These are phyloP conservation scores for Drosophila mauritiana DNA, from an alignment of 1,140 invertebrate species.

Conservation along the genomic window DNA sequence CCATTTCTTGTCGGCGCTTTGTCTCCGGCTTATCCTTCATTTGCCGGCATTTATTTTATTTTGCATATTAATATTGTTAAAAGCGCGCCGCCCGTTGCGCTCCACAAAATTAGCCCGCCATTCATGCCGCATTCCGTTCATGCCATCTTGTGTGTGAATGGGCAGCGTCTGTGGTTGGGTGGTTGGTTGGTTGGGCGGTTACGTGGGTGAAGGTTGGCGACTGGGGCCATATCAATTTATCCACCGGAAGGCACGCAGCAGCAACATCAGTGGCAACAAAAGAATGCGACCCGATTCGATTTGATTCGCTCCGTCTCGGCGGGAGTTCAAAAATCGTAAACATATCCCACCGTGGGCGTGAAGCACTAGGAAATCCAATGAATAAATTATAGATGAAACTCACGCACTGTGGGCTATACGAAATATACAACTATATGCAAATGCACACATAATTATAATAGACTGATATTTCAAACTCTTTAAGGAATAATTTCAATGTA, in stretches of 20 bases:
- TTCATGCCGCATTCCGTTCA: constrained; percentile 51
- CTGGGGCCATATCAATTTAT: constrained; percentile 69
- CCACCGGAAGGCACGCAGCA: constrained; percentile 69
- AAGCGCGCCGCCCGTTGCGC: constrained; percentile 54
- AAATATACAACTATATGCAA: neutral
- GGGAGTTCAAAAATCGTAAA: constrained; percentile 63
- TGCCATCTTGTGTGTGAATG: constrained; percentile 1
- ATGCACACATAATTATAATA: neutral
- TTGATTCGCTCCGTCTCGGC: constrained; percentile 24
- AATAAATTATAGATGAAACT: neutral
- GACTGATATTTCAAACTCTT: too few species aligned
- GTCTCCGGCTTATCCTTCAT: constrained; percentile 56
- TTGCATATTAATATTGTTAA: constrained; percentile 81
- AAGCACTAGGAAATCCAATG: neutral
- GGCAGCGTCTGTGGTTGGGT: neutral
- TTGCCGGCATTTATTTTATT: constrained; percentile 70
- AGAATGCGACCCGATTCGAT: constrained; percentile 22
- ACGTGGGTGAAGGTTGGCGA: neutral
- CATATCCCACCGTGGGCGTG: constrained; percentile 24
- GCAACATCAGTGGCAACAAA: constrained; percentile 45
- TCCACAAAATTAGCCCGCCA: constrained; percentile 78
- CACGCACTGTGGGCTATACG: neutral
- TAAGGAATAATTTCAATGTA: too few species aligned
- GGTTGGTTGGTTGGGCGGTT: neutral
- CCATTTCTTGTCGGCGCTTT: constrained; percentile 34